These are phyloP conservation scores for Xestia sexstrigata DNA, from an alignment of 2,888 invertebrate species.

Conservation along the genomic window DNA sequence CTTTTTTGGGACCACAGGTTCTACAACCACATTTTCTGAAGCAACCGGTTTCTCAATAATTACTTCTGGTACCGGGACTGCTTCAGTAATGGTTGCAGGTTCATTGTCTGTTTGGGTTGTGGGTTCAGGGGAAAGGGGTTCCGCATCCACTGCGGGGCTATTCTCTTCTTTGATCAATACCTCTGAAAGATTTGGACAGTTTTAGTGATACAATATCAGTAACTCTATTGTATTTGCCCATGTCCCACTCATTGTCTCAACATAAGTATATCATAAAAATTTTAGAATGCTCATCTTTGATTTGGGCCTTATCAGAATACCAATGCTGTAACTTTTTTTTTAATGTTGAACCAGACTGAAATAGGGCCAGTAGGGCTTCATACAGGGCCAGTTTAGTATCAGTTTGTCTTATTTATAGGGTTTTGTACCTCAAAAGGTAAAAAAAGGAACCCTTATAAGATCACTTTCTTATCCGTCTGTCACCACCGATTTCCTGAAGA, in stretches of 20 bases:
- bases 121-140: conserved; percentile 52
- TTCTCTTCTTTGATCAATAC: conserved; percentile 65
- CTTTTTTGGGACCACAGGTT: conserved; percentile 58
- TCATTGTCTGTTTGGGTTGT: conserved; percentile 56
- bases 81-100: conserved; percentile 51
- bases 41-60: conserved; percentile 63
- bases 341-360: too few relatives aligned
- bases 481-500: too few relatives aligned
- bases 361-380: too few relatives aligned
- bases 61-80: conserved; percentile 59
- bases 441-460: too few relatives aligned
- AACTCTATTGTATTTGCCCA: neutral
- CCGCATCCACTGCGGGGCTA: conserved; percentile 54
- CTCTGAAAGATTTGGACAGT: conserved; percentile 70
- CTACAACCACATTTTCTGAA: conserved; percentile 54
- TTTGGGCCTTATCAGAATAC: too few relatives aligned
- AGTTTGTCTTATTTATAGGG: too few relatives aligned
- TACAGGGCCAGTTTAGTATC: too few relatives aligned
- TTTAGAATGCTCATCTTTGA: too few relatives aligned
- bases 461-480: too few relatives aligned
- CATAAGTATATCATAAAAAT: too few relatives aligned
- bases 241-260: neutral
- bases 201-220: conserved; percentile 18
- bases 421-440: too few relatives aligned
- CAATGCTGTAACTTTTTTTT: too few relatives aligned